Conservation (phyloP, 2,113 vertebrate species). For the Trichechus manatus region DNA sequence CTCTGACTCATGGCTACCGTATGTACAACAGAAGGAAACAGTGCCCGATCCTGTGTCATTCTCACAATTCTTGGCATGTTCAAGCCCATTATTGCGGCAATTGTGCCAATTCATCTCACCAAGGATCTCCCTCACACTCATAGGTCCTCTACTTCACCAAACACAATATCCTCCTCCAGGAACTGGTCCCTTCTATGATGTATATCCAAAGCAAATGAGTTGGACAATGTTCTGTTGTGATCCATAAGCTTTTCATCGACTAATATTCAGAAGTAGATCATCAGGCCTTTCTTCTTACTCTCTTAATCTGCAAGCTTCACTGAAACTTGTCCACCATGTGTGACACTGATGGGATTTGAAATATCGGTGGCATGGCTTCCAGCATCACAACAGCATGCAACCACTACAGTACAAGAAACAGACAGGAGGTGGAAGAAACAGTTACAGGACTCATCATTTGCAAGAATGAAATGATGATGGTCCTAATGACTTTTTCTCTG, state of each 20-base stretch:
- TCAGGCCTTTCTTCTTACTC: background rate
- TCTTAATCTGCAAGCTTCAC: background rate
- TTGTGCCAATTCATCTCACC: background rate
- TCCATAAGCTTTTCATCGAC: background rate
- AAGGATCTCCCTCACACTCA: background rate
- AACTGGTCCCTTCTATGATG: background rate
- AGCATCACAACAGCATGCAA: background rate
- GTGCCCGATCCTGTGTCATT: background rate
- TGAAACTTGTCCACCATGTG: background rate
- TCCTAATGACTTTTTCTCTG: background rate
- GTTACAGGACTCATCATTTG: background rate
- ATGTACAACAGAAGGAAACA: background rate
- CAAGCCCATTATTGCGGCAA: background rate
- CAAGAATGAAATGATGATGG: conserved; percentile 20
- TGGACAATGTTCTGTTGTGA: background rate
- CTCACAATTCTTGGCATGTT: background rate
- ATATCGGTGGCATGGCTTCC: background rate
- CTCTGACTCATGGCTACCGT: background rate
- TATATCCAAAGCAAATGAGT: background rate
- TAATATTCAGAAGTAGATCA: background rate
- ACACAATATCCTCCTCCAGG: background rate
- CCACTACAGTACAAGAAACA: background rate
- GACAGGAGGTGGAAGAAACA: background rate
- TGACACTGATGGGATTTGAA: background rate
- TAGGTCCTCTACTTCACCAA: background rate